Base-by-base conservation (phyloP, 2,113 vertebrate species). In the Fregata magnificens region DNA sequence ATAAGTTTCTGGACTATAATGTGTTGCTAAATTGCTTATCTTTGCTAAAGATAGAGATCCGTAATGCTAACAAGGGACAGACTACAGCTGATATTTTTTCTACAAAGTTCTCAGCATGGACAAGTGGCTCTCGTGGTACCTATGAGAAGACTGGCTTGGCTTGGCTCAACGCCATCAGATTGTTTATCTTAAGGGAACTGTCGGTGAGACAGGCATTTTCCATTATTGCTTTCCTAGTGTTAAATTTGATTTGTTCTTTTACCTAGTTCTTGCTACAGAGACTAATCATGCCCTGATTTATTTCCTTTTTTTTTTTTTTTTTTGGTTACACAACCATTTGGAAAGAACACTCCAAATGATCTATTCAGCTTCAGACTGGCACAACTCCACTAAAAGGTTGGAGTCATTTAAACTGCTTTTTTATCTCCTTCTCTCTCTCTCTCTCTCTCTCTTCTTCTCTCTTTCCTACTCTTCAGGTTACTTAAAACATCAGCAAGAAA, bases 211-310 rank as follows among this genome's bases (percentile, higher is more conserved):
- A 88, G 78, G 24, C 89, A 22, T 74, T 81, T 93, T 61, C 93
- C 86, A 92, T 94, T 94, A 90, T 81, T 96, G 94, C 88, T 87
- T 85, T 93, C 66, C 83, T 63, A 94, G 81, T 88, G 93, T 82
- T 92, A 91, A 85, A 95, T 91, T 82, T 92, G 92, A 95, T 95
- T 95, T 94, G 92, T 88, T 94, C 93, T 78, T 88, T 95, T 88
- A 79, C 88, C 91, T 81, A 34, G 29, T 59, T 83, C 81, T 96
- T 88, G 85, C 56, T 94, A 13, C 49, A 88, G 84, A 92, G 86
- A 92, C 88, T 86, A 89, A 95, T 93, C 81, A 42, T 29, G 49
- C 36, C 45, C 77, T 88, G 81, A 93, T 96, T 95, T 93, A 91
- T 82, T 93, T 83, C 44, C 44, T 18, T 3, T 63, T 55, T 82